These are phyloP conservation scores for Sphaerophoria rueppellii DNA, from an alignment of 2,888 invertebrate species.

Conservation along the genomic window DNA sequence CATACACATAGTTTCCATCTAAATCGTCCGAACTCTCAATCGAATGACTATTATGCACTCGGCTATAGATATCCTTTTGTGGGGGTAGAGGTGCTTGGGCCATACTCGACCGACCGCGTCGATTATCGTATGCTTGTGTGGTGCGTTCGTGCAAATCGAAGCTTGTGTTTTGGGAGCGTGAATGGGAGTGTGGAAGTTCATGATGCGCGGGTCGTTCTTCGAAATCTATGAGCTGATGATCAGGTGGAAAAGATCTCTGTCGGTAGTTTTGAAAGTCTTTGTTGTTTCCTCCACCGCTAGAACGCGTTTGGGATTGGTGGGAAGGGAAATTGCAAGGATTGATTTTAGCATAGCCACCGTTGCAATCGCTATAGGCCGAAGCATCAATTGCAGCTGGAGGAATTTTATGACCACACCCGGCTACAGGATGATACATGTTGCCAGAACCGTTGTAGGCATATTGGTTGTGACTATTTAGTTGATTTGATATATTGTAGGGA, in stretches of 20 bases:
- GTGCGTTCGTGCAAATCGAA: slow-evolving; percentile 76
- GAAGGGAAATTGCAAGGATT: slow-evolving; percentile 77
- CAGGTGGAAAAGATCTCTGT: slow-evolving; percentile 78
- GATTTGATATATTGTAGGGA: slow-evolving; percentile 81
- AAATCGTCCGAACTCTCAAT: slow-evolving; percentile 75
- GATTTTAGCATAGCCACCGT: slow-evolving; percentile 77
- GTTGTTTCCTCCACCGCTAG: slow-evolving; percentile 42
- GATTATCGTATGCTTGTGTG: slow-evolving; percentile 67
- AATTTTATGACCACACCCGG: slow-evolving; percentile 70
- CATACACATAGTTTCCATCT: slow-evolving; percentile 77
- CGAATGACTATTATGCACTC: slow-evolving; percentile 69
- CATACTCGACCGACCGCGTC: slow-evolving; percentile 56
- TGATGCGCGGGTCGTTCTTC: slow-evolving; percentile 79
- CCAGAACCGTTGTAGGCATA: slow-evolving; percentile 72
- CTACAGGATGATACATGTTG: slow-evolving; percentile 63
- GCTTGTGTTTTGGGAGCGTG: slow-evolving; percentile 74
- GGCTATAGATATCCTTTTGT: slow-evolving; percentile 62
- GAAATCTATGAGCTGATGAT: slow-evolving; percentile 80
- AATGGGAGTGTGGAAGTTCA: slow-evolving; percentile 76
- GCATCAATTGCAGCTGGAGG: slow-evolving; percentile 72
- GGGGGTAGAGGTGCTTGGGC: slow-evolving; percentile 54
- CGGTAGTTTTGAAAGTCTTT: slow-evolving; percentile 75
- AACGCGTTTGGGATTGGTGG: slow-evolving; percentile 50
- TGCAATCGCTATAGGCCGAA: slow-evolving; percentile 58
- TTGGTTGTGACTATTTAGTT: slow-evolving; percentile 78